phyloP scores from a whole-genome alignment of 2,113 vertebrate species.

The Callorhinus ursinus region DNA sequence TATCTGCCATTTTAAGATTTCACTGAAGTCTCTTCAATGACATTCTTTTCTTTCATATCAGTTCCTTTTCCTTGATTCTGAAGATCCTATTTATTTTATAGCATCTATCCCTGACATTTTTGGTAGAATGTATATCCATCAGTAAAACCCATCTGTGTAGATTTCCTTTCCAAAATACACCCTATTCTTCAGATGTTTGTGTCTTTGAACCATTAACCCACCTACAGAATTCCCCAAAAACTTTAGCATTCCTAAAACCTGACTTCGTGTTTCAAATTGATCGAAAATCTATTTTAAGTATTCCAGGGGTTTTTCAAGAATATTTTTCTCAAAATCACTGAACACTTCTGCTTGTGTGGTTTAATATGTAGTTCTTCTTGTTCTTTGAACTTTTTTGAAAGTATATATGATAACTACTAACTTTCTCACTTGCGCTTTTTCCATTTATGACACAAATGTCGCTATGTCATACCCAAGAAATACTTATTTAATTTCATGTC shows the following conservation, averaged over 20 bases:
- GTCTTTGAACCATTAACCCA: constrained; percentile 1
- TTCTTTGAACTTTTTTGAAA: constrained; percentile 53
- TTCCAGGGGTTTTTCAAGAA: constrained; percentile 7
- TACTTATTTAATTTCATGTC: constrained; percentile 29
- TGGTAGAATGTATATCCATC: constrained; percentile 64
- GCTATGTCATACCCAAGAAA: background rate
- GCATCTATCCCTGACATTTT: constrained; percentile 65
- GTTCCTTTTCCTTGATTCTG: constrained; percentile 75
- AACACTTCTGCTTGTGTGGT: background rate
- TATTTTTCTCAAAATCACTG: constrained; percentile 48
- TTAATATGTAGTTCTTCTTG: constrained; percentile 43
- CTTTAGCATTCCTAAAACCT: constrained; percentile 69
- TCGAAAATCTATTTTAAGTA: constrained; percentile 40
- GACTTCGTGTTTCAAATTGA: constrained; percentile 46
- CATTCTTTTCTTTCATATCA: constrained; percentile 75
- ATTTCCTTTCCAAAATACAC: constrained; percentile 56
- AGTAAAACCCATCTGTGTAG: constrained; percentile 61
- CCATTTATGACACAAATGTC: background rate
- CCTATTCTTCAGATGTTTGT: constrained; percentile 21
- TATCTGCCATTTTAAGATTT: constrained; percentile 67
- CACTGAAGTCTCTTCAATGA: constrained; percentile 78
- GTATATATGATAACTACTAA: background rate
- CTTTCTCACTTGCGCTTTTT: constrained; percentile 31
- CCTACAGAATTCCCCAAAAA: constrained; percentile 45
- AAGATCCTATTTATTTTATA: constrained; percentile 76